Base-by-base conservation (phyloP, 1,140 invertebrate species). In the Drosophila hydei region DNA sequence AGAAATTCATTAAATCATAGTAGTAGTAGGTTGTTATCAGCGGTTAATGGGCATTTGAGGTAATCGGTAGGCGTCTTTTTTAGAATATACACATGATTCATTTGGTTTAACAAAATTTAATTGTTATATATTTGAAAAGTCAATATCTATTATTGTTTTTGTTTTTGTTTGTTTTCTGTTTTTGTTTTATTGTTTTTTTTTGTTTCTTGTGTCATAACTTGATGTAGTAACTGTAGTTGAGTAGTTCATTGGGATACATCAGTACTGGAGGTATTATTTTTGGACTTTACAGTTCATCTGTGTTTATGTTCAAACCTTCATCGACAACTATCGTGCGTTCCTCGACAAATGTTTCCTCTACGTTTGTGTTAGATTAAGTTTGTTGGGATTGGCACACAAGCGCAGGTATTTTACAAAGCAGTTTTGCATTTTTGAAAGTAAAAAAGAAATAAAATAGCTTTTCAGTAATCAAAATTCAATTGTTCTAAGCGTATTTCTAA, bases 341-440 rank as follows among this genome's bases (percentile, higher is more conserved):
- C 81, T 91, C 90, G 56, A 91, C 75, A 88, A 90, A 90, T 77
- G 90, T 90, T 90, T 91, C 90, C 90, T 91, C 90, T 91, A 59
- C 60, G 64, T 72, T 75, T 71, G 50, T 54, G 61, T 68, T 77
- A 72, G 51, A 69, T 72, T 77, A 73, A 51, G 68, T 76, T 71
- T 72, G 23, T 75, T 75, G 77, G 79, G 64, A 58, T 54, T 69
- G 60, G 73, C 77, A 78, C 75, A 83, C 33, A 77, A 78, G 78
- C 78, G 78, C 48, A 79, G 79, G 79, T 64, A 59, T 63, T 64
- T 71, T 73, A 68, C 51, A 87, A 81, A 81, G 78, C 78, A 72
- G 73, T 73, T 67, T 76, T 61, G 52, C 55, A 75, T 72, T 64
- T 73, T 60, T 56, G 60, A 87, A 70, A 83, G 55, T 11, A 33